Evolutionary conservation across 2,113 vertebrate genomes (phyloP).

Genomic region (Ailurus styani): DNA sequence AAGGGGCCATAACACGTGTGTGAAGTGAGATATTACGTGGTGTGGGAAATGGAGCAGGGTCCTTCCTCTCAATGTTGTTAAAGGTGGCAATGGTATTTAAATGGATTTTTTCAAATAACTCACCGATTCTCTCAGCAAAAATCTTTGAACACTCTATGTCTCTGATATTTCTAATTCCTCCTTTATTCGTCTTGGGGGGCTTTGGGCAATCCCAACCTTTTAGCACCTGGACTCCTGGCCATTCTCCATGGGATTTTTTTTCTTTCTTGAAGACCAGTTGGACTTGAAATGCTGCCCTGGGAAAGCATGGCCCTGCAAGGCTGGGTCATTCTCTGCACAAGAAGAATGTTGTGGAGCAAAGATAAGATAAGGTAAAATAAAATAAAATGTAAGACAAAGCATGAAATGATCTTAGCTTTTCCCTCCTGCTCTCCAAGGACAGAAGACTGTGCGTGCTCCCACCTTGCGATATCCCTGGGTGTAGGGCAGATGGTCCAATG

Average conservation of each 20-base stretch:
- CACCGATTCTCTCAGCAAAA: neutral
- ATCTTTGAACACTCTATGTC: neutral
- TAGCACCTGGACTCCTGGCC: neutral
- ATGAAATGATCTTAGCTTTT: neutral
- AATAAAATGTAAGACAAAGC: neutral
- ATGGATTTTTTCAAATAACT: neutral
- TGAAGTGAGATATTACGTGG: neutral
- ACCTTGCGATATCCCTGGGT: neutral
- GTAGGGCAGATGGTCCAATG: neutral
- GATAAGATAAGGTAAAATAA: neutral
- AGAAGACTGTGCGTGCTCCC: neutral
- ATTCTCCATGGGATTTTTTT: neutral
- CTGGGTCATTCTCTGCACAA: neutral
- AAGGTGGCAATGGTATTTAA: neutral
- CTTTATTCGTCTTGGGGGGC: neutral
- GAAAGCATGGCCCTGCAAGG: neutral
- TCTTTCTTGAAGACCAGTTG: neutral
- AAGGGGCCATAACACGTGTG: accelerated
- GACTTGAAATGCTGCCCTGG: neutral
- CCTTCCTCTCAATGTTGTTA: neutral
- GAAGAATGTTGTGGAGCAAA: neutral
- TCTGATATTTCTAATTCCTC: neutral
- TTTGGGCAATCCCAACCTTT: neutral
- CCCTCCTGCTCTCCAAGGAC: neutral
- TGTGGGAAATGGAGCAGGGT: neutral